Evolutionary conservation across 2,113 vertebrate species (phyloP), one percentile per base, ranked within the genome.

Genomic region (Lampris incognitus): DNA sequence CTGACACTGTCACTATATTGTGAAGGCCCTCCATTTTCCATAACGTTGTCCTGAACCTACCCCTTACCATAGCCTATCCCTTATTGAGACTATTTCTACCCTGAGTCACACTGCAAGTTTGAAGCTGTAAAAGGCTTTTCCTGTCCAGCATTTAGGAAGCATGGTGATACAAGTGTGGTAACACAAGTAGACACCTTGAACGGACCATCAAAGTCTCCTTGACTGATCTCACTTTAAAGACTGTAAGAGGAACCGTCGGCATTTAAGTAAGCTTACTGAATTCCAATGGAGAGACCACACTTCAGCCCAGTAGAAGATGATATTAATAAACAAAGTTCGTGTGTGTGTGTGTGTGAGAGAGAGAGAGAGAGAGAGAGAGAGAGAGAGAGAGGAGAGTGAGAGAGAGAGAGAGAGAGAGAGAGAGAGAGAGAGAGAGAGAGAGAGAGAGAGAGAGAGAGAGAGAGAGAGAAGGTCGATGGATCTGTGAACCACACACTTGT

Each of bases 231-330:
- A 13, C 50, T 52, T 52, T 9, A 52, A 10, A 10, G 8, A 5
- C 4, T 49, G 48, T 49, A 9, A 52, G 11, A 52, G 50, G 11
- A 46, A 46, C 44, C 1, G 8, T 9, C 11, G 50, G 9, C 52
- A 55, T 55, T 55, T 5, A 55, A 55, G n/a, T 55, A 5, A 7
- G 44, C 44, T 46, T 46, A n/a, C 52, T 13, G 6, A 55, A 55
- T 5, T 49, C 24, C 9, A 11, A 7, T 60, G 36, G 67, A 66
- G 52, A 38, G 24, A 49, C 48, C 42, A 40, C 50, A 50, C 39
- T 40, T 61, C 54, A 74, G 13, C 66, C 68, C 3, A 37, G 42
- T 60, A 55, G 81, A 81, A 81, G 77, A 77, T 67, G 67, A 73
- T 73, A 74, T 84, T 70, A 57, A 4, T 11, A 41, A 54, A 46